Conservation (phyloP, 2,113 vertebrate genomes). For the Ctenomys sociabilis region DNA sequence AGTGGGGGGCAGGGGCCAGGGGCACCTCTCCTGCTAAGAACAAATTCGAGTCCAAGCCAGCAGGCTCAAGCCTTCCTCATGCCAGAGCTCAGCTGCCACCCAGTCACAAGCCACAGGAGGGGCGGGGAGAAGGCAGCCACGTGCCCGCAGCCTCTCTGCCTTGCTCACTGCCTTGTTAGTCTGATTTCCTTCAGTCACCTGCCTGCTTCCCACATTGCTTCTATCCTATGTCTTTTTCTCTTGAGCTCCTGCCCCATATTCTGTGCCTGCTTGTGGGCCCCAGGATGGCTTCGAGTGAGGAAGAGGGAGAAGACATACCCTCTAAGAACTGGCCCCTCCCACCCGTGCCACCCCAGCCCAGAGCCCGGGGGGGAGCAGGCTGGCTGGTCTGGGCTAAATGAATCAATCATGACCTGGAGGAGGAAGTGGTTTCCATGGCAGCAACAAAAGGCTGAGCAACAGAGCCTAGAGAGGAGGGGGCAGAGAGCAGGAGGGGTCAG, state of each 20-base stretch:
- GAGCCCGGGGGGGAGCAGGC: not conserved
- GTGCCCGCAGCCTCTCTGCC: not conserved
- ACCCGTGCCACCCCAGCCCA: not conserved
- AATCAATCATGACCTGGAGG: conserved; percentile 49
- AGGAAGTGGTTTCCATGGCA: conserved; percentile 78
- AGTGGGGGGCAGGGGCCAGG: accelerated
- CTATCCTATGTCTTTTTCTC: not conserved
- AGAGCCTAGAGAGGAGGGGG: not conserved
- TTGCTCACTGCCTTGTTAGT: not conserved
- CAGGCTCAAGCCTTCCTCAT: accelerated
- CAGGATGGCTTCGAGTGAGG: accelerated
- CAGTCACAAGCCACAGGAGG: not conserved
- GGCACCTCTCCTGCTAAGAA: not conserved
- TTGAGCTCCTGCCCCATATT: accelerated
- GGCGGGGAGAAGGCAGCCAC: accelerated
- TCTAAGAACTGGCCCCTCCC: not conserved
- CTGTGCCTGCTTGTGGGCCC: not conserved
- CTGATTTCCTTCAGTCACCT: not conserved
- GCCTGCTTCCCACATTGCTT: not conserved
- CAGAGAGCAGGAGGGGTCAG: too few relatives aligned
- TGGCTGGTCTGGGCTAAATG: not conserved
- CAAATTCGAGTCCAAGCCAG: not conserved
- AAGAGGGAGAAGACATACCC: not conserved
- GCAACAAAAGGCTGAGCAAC: conserved; percentile 16
- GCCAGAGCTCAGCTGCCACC: not conserved